These are phyloP conservation scores for Pseudocheirus occidentalis DNA, from an alignment of 2,797 vertebrate species.

Conservation along the genomic window DNA sequence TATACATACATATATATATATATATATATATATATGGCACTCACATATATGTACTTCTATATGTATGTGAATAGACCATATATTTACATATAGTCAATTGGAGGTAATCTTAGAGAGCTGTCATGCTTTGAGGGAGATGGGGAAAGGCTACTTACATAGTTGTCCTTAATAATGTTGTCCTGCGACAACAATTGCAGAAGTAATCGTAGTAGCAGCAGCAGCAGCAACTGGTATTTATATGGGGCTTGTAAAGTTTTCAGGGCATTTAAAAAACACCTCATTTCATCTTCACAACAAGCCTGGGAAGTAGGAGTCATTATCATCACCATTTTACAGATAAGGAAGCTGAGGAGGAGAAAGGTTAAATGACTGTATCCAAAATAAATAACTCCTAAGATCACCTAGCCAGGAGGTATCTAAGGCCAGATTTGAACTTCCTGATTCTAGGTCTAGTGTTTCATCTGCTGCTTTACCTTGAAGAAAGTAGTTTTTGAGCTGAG, in stretches of 20 bases:
- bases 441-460: not conserved
- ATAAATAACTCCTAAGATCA: not conserved
- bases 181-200: too few relatives aligned
- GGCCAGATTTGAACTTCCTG: not conserved
- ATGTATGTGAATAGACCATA: not conserved
- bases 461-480: not conserved
- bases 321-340: not conserved
- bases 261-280: not conserved
- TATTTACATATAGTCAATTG: not conserved
- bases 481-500: not conserved
- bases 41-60: not conserved
- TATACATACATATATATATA: not conserved
- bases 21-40: not conserved
- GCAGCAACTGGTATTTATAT: not conserved
- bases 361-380: not conserved
- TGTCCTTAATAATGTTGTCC: too few relatives aligned
- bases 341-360: not conserved
- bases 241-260: not conserved
- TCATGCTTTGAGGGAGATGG: not conserved
- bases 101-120: not conserved
- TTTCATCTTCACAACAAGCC: not conserved
- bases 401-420: not conserved
- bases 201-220: rapidly evolving
- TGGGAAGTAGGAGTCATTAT: not conserved
- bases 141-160: not conserved